A percentile compares a stretch with the other conserved stretches of the same genome.
Conservation (phyloP, 1,140 invertebrate species). For the Hylaeus volcanicus region DNA sequence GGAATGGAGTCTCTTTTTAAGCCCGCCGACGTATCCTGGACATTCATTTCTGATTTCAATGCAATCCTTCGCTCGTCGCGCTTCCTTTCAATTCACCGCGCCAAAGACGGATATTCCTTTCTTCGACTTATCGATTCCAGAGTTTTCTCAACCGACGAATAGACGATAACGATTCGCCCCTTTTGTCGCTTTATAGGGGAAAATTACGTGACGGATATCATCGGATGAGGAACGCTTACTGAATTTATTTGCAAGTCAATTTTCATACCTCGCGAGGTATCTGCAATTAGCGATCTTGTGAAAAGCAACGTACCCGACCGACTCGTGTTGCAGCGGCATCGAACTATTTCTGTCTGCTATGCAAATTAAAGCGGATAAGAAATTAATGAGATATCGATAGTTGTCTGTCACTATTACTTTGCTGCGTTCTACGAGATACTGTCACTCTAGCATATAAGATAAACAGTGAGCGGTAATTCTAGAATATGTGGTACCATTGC, state of each 20-base stretch:
- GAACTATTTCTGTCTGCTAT: not conserved
- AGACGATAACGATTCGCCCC: conserved; percentile 31
- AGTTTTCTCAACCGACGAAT: conserved; percentile 10
- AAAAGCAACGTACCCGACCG: conserved; percentile 1
- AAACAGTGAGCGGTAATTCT: too few relatives aligned
- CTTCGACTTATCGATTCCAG: conserved; percentile 39
- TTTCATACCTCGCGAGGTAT: not conserved
- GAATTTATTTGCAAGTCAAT: conserved; percentile 40
- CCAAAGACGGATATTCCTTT: conserved; percentile 47
- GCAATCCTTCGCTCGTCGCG: conserved; percentile 20
- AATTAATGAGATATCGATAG: not conserved
- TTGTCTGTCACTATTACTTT: not conserved
- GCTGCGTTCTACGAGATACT: not conserved
- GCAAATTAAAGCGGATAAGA: not conserved
- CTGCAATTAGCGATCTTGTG: not conserved
- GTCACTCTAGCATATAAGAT: too few relatives aligned
- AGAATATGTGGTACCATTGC: too few relatives aligned
- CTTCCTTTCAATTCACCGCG: conserved; percentile 33
- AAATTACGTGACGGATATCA: conserved; percentile 6
- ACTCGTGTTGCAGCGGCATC: not conserved
- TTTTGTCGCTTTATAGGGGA: not conserved
- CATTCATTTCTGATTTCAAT: conserved; percentile 57
- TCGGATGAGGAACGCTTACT: not conserved
- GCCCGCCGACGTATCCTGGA: conserved; percentile 29
- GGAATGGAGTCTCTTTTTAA: not conserved